These are phyloP conservation scores for Esox lucius DNA, from an alignment of 2,797 vertebrate species.

Conservation along the genomic window DNA sequence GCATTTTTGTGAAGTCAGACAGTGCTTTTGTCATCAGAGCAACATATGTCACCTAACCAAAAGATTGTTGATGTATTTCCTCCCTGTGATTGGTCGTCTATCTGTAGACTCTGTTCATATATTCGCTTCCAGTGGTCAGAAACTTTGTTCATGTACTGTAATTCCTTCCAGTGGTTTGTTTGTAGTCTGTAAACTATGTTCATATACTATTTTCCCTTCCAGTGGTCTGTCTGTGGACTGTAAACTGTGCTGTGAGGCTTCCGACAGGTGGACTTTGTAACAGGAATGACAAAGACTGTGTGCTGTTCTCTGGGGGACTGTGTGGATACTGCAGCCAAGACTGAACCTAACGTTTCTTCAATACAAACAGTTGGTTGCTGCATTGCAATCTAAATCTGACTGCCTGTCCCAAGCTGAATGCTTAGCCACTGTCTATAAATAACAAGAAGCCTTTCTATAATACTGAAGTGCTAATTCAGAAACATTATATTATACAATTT, in stretches of 20 bases:
- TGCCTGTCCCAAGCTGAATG: background rate
- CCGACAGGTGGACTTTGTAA: constrained; percentile 50
- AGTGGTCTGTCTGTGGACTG: background rate
- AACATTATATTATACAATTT: background rate
- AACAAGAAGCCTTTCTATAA: background rate
- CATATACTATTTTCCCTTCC: background rate
- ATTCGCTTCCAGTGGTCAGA: no score
- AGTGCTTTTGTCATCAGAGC: background rate
- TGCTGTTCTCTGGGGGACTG: constrained; percentile 48
- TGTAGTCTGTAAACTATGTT: no score
- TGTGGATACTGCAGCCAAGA: constrained; percentile 52
- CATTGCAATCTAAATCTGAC: background rate
- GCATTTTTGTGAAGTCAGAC: constrained; percentile 38
- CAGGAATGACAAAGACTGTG: constrained; percentile 49
- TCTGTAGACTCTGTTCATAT: no score
- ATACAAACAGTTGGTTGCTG: background rate
- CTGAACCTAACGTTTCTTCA: constrained; percentile 51
- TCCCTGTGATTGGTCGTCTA: no score
- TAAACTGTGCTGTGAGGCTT: constrained; percentile 40
- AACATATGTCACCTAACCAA: background rate
- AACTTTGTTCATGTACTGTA: no score
- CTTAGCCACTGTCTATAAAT: background rate
- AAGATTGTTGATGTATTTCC: background rate
- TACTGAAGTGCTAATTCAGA: background rate
- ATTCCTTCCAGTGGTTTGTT: no score